Base-by-base conservation (phyloP, 2,797 vertebrate genomes). In the Euthynnus affinis region DNA sequence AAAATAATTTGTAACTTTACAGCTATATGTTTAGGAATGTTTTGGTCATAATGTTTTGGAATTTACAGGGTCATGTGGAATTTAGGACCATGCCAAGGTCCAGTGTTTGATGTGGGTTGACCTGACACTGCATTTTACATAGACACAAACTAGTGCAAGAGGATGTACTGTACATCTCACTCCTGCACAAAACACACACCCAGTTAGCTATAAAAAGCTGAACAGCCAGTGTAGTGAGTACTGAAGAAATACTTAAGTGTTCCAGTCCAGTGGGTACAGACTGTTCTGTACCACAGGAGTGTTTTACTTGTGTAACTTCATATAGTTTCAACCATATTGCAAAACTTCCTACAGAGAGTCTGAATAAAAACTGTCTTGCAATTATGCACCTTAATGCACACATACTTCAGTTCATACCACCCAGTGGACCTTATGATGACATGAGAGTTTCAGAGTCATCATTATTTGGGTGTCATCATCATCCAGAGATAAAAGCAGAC, bases 1-100 rank as follows among this genome's bases (percentile, higher is more conserved):
- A 89, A 87, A 88, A 83, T 62, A 76, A 40, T 66, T 61, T 65
- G 46, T 58, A 85, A 73, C 59, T 77, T 56, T 64, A 88, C 65
- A 78, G 27, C 57, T 78, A 64, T 37, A 25, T 62, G 4, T 81
- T 74, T 8, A 82, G 81, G 84, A 92, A 90, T 86, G 83, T 78
- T 85, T 82, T 79, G 83, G 86, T 87, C 73, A 64, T 76, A 27
- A 75, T 29, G 49, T 64, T 56, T 46, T 29, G 46, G 22, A 55
- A 60, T 68, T 52, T 59, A 76, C 7, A 73, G 71, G 17, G 4
- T 52, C 15, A 18, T 46, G 60, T 51, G 67, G 18, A 72, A 52
- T 65, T 69, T 32, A 49, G 49, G 74, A 61, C 52, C 12, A 20
- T 29, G 49, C 40, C 40, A 57, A 55, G 6, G 64, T 29, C 37